These are phyloP conservation scores for Polypterus senegalus DNA, from an alignment of 2,113 vertebrate species.

Conservation along the genomic window DNA sequence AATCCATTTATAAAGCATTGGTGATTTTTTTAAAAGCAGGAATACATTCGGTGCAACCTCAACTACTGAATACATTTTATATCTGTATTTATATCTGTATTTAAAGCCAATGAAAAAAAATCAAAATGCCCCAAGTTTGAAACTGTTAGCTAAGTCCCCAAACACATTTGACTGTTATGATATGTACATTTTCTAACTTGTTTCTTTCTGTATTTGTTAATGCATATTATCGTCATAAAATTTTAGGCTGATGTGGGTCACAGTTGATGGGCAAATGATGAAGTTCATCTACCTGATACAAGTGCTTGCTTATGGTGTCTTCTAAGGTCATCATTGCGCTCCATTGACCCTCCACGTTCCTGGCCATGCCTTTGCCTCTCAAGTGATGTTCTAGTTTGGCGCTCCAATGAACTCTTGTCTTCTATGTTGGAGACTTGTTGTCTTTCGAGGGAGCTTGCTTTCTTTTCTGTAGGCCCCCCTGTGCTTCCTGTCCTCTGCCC, in stretches of 20 bases:
- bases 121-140: too few relatives aligned
- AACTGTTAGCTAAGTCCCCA: too few relatives aligned
- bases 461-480: conserved; percentile 63
- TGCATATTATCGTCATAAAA: not conserved
- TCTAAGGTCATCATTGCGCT: conserved; percentile 70
- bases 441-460: conserved; percentile 86
- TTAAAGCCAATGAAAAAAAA: too few relatives aligned
- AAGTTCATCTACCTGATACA: conserved; percentile 53
- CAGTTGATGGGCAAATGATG: conserved; percentile 20
- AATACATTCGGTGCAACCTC: too few relatives aligned
- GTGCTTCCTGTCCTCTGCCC: conserved; percentile 49
- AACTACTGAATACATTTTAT: too few relatives aligned
- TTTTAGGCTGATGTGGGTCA: not conserved
- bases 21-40: too few relatives aligned
- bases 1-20: too few relatives aligned
- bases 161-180: too few relatives aligned
- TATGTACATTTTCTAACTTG: too few relatives aligned
- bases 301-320: conserved; percentile 76
- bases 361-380: conserved; percentile 82
- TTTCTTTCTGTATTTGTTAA: not conserved
- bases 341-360: conserved; percentile 77
- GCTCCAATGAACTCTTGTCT: conserved; percentile 75
- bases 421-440: conserved; percentile 66
- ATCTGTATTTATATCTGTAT: too few relatives aligned
- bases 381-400: conserved; percentile 70